These are phyloP conservation scores for Amphipoea oculea DNA, from an alignment of 2,888 invertebrate species.

Conservation along the genomic window DNA sequence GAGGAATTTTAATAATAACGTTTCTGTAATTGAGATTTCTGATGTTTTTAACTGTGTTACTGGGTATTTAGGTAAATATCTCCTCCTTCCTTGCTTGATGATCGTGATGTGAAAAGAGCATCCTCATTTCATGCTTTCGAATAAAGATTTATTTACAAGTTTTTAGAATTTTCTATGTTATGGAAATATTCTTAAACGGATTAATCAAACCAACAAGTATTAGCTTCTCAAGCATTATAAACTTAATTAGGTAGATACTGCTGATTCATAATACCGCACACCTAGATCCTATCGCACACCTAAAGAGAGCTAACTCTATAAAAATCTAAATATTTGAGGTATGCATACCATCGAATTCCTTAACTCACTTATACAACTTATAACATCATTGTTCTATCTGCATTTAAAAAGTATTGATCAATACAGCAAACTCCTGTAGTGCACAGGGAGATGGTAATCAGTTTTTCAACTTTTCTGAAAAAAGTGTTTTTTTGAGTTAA, in stretches of 20 bases:
- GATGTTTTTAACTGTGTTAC: slow-evolving; percentile 35
- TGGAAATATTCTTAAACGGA: not conserved
- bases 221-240: not conserved
- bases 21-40: slow-evolving; percentile 42
- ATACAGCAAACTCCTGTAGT: no score
- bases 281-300: no score
- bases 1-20: slow-evolving; percentile 53
- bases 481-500: no score
- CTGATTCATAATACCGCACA: not conserved
- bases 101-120: not conserved
- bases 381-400: no score
- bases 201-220: not conserved
- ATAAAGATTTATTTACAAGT: not conserved
- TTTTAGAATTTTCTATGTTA: not conserved
- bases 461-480: no score
- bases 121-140: not conserved
- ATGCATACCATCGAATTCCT: no score
- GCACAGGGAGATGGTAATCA: no score
- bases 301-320: no score
- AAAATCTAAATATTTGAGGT: no score
- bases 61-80: slow-evolving; percentile 31
- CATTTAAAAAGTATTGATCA: no score
- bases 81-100: not conserved
- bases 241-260: not conserved
- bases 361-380: no score